Percentiles rank a stretch among this genome's conserved stretches.
Conservation (phyloP, 2,888 invertebrate genomes). For the Campaea margaritaria region DNA sequence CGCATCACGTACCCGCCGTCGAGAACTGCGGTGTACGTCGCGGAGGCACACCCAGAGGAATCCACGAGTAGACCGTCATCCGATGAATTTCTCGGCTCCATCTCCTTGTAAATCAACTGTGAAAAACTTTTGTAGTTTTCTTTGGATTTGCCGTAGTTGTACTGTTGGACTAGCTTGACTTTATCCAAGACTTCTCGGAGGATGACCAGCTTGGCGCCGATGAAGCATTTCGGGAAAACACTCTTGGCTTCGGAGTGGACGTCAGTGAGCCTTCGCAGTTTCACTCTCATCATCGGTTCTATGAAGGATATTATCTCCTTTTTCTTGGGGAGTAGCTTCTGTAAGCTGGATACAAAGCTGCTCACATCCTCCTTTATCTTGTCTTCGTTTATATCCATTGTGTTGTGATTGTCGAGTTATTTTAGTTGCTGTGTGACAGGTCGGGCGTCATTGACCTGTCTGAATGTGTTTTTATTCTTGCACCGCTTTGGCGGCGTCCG, state of each 20-base stretch:
- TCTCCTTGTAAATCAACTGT: conserved; percentile 72
- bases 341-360: conserved; percentile 68
- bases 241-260: conserved; percentile 74
- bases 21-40: conserved; percentile 67
- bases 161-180: conserved; percentile 74
- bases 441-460: conserved; percentile 76
- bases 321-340: conserved; percentile 72
- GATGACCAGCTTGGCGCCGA: conserved; percentile 70
- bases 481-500: conserved; percentile 57
- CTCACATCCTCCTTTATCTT: conserved; percentile 72
- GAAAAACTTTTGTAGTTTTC: conserved; percentile 68
- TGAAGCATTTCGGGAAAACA: conserved; percentile 76
- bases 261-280: conserved; percentile 64
- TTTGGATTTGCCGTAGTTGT: conserved; percentile 72
- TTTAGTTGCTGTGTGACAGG: conserved; percentile 65
- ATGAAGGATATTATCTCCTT: conserved; percentile 63
- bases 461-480: conserved; percentile 69
- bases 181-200: conserved; percentile 70
- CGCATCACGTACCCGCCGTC: conserved; percentile 67
- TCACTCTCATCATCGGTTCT: conserved; percentile 54
- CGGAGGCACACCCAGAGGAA: conserved; percentile 72
- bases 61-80: conserved; percentile 71
- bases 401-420: conserved; percentile 53
- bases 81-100: conserved; percentile 57
- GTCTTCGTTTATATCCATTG: conserved; percentile 77